Conservation (phyloP, 2,888 invertebrate genomes). For the Brachylomia viminalis region DNA sequence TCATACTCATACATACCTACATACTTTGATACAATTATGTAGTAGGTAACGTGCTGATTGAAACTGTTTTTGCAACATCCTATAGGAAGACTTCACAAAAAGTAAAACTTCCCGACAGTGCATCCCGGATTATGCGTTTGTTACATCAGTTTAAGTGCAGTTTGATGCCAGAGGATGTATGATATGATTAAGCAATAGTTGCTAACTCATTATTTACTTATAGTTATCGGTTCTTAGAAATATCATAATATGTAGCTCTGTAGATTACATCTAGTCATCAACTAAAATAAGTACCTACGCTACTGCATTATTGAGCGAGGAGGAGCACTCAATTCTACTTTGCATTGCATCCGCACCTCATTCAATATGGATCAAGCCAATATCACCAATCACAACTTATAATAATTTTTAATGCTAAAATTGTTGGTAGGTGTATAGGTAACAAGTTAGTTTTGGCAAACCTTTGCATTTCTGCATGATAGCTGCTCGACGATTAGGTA, state of each 20-base stretch:
- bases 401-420: conserved; percentile 28
- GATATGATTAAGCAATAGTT: conserved; percentile 8
- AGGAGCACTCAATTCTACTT: conserved; percentile 11
- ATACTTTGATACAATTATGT: conserved; percentile 28
- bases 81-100: conserved; percentile 48
- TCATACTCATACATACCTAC: conserved; percentile 41
- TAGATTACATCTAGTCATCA: background rate
- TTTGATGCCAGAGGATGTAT: conserved; percentile 25
- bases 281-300: background rate
- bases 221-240: conserved; percentile 11
- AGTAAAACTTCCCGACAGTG: conserved; percentile 41
- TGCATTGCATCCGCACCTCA: conserved; percentile 50
- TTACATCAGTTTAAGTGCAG: conserved; percentile 36
- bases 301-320: background rate
- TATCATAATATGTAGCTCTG: background rate
- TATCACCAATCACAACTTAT: conserved; percentile 61
- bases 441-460: conserved; percentile 77
- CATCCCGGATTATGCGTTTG: conserved; percentile 38
- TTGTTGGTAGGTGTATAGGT: conserved; percentile 33
- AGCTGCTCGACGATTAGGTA: conserved; percentile 74
- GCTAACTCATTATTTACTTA: background rate
- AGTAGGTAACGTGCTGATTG: conserved; percentile 38
- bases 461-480: conserved; percentile 81
- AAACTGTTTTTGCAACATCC: conserved; percentile 54
- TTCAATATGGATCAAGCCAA: conserved; percentile 65